Conservation (phyloP, 2,888 invertebrate genomes). For the Acheta domesticus region DNA sequence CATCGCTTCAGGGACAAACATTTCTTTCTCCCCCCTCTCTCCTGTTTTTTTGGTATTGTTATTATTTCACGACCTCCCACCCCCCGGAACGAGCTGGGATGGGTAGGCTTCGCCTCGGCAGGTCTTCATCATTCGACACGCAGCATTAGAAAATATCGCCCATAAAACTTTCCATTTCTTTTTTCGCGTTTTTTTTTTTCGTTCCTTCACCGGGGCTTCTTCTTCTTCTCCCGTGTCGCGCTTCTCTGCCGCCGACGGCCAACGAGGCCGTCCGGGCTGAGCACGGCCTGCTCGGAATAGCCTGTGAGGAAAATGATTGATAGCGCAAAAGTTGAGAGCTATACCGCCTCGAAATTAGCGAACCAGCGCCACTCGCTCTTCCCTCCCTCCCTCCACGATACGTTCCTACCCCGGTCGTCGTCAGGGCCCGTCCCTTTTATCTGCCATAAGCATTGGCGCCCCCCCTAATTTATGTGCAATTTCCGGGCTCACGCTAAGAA, state of each 20-base stretch:
- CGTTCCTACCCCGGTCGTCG: background rate
- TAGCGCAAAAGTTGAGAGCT: constrained; percentile 1
- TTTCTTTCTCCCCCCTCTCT: background rate
- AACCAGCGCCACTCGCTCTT: background rate
- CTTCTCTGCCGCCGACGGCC: too few species aligned
- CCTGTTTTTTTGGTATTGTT: background rate
- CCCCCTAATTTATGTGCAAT: constrained; percentile 8
- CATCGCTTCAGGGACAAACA: constrained; percentile 18
- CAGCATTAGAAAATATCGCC: background rate
- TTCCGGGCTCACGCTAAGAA: background rate
- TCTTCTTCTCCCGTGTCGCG: too few species aligned
- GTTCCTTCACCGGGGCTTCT: background rate
- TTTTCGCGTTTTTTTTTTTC: background rate
- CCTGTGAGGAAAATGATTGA: background rate
- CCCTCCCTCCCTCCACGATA: background rate
- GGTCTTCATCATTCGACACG: background rate
- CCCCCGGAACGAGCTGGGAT: background rate
- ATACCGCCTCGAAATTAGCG: constrained; percentile 5
- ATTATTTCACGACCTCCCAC: background rate
- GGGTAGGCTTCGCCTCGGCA: background rate
- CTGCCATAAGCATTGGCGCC: constrained; percentile 18
- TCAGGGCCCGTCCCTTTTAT: background rate
- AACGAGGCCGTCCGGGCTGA: too few species aligned
- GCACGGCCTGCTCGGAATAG: background rate
- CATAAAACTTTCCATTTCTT: constrained; percentile 5